phyloP scores from a whole-genome alignment of 2,888 invertebrate genomes.

The Plutella xylostella region DNA sequence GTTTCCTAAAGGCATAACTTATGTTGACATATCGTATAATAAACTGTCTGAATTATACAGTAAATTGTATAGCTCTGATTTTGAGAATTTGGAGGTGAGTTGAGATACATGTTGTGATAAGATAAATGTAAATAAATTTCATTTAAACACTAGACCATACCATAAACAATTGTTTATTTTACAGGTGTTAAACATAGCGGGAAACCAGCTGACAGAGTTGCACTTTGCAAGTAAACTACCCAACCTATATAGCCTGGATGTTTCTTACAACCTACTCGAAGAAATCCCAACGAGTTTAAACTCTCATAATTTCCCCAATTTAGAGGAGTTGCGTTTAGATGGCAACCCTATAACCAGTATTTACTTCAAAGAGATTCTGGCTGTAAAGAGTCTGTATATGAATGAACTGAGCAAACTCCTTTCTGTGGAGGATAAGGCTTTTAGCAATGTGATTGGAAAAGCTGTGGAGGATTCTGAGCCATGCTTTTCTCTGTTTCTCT shows the following conservation, averaged over 20 bases:
- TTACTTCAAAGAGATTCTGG: slow-evolving; percentile 55
- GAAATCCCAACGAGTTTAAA: slow-evolving; percentile 55
- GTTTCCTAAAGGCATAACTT: slow-evolving; percentile 50
- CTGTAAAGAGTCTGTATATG: slow-evolving; percentile 50
- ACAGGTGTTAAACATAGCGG: slow-evolving; percentile 54
- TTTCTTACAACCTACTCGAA: slow-evolving; percentile 59
- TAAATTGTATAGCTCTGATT: slow-evolving; percentile 25
- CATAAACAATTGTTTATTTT: slow-evolving; percentile 20
- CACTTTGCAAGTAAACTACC: slow-evolving; percentile 49
- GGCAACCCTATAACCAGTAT: slow-evolving; percentile 61
- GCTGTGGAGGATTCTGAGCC: slow-evolving; percentile 30
- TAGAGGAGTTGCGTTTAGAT: slow-evolving; percentile 61
- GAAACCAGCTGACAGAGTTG: slow-evolving; percentile 55
- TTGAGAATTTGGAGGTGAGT: slow-evolving; percentile 54
- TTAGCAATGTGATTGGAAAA: slow-evolving; percentile 56
- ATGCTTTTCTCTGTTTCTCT: slow-evolving; percentile 62
- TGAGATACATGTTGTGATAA: neutral
- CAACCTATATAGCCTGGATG: slow-evolving; percentile 54
- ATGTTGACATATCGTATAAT: slow-evolving; percentile 56
- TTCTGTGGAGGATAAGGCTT: slow-evolving; percentile 51
- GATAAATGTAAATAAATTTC: neutral
- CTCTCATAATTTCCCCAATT: slow-evolving; percentile 48
- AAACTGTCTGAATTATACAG: slow-evolving; percentile 45
- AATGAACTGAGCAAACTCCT: slow-evolving; percentile 41
- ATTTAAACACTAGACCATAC: neutral